Base-by-base conservation (phyloP, 2,797 vertebrate genomes). In the Halcyon leucocephala region DNA sequence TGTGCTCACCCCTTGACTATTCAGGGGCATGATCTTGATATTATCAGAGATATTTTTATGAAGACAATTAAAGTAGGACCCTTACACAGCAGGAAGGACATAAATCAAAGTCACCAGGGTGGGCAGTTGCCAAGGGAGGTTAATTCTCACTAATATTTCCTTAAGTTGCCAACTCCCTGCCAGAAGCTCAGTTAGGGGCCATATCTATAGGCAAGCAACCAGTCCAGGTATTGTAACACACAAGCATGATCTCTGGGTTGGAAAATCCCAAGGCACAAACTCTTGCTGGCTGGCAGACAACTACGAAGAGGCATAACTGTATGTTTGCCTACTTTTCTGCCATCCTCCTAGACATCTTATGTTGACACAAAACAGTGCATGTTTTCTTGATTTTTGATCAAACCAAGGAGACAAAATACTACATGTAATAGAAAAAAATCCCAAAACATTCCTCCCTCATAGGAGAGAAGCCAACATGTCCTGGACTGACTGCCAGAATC, bases 131-230 rank as follows among this genome's bases (percentile, higher is more conserved):
- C 61, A 22, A 44, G 8, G 14, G 3, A 55, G 3, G 10, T 52
- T 29, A 26, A 28, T 66, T 8, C n/a, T 61, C 14, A 18, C 14
- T 42, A 29, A 18, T 9, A 64, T 1, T 12, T 58, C 12, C 4
- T 42, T 26, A 60, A 58, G 5, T 48, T 66, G 26, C 12, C 14
- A 78, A 3, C 5, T 91, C 6, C 29, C 42, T 42, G 22, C 9
- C 20, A 62, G 12, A 10, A 44, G 18, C 31, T 26, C 1, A 1
- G 14, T 1, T 1, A 81, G 13, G 15, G 10, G 46, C 3, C 19
- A 31, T 41, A 61, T 15, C 9, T 12, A 4, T 31, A 9, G 35
- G 7, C 41, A 1, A 55, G 2, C 18, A 81, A 28, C 3, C 2
- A n/a, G 6, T n/a, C 8, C 35, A 39, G 33, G n/a, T 19, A 2